Base-by-base conservation (phyloP, 1,140 invertebrate species). In the Caenorhabditis tropicalis region DNA sequence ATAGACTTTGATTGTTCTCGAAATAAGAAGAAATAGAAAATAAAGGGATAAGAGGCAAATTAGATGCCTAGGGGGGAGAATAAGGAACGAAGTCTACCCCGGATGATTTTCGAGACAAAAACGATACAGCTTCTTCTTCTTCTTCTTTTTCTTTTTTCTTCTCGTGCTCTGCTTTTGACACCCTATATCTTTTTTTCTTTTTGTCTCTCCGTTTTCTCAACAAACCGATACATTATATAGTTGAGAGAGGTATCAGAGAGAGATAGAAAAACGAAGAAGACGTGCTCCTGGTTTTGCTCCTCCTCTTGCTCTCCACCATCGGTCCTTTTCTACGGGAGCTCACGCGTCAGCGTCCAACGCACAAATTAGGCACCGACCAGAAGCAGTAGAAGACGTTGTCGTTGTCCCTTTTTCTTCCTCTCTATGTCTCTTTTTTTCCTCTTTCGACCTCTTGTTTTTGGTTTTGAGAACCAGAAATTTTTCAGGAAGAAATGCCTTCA, bases 31-130 rank as follows among this genome's bases (percentile, higher is more conserved):
- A 27, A 56, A 56, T 12, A 27, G 21, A 56, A n/a, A 56, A n/a
- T 10, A 56, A n/a, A 56, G 53, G 58, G 36, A 74, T 74, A n/a
- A 74, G 65, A 74, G 65, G 65, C 65, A 74, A 74, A 74, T 74
- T 43, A 74, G 65, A 33, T 19, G 65, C 33, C 65, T 43, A 27
- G 43, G 65, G 43, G 65, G 33, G 24, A 74, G 36, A 74, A 46
- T 43, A 74, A n/a, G 58, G 31, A 65, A 33, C 10, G 36, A 46
- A 43, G 15, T 9, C n/a, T 24, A 12, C 15, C 65, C 65, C 65
- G n/a, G 65, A 74, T 74, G 65, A 74, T 74, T 74, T 74, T 74
- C 65, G 43, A 74, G 65, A 74, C 65, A 74, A 74, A 74, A 74
- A 74, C 58, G 65, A 74, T 74, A 43, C 65, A 74, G 65, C 65